A percentile compares a stretch with the other conserved stretches of the same genome.
Conservation (phyloP, 2,888 invertebrate species). For the Drepanosiphum platanoidis region DNA sequence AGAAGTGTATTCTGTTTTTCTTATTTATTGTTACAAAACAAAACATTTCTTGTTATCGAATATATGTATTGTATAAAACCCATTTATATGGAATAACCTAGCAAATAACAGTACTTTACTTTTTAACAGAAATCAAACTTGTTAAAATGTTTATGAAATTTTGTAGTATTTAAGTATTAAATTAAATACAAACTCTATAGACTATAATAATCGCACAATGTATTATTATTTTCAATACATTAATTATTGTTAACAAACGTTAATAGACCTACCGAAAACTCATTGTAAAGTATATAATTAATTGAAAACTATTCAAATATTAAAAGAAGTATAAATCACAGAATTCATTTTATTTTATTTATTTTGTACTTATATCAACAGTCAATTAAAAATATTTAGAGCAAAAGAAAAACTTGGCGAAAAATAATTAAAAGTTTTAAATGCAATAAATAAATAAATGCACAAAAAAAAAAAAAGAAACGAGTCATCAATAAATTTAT, state of each 20-base stretch:
- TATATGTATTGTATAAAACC: no score
- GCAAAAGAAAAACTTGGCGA: neutral
- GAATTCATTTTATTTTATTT: no score
- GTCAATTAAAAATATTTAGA: slow-evolving; percentile 1
- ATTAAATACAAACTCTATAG: no score
- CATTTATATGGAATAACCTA: no score
- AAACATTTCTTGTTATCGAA: neutral
- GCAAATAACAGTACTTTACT: no score
- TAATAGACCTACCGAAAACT: neutral
- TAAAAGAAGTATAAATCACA: neutral
- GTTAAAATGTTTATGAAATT: no score
- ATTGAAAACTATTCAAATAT: neutral
- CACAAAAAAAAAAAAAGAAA: no score
- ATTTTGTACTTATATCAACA: neutral
- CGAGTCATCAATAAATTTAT: neutral
- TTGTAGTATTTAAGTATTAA: no score
- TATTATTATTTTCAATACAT: neutral
- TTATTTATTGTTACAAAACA: neutral
- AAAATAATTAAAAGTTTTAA: slow-evolving; percentile 4
- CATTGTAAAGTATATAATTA: neutral
- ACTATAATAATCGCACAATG: no score
- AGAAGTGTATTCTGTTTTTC: neutral
- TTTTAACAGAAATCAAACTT: no score
- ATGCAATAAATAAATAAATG: neutral
- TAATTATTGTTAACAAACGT: neutral